Evolutionary conservation across 2,888 invertebrate species (phyloP), one percentile per base, ranked within the genome.

Genomic region (Lamproptera curius): DNA sequence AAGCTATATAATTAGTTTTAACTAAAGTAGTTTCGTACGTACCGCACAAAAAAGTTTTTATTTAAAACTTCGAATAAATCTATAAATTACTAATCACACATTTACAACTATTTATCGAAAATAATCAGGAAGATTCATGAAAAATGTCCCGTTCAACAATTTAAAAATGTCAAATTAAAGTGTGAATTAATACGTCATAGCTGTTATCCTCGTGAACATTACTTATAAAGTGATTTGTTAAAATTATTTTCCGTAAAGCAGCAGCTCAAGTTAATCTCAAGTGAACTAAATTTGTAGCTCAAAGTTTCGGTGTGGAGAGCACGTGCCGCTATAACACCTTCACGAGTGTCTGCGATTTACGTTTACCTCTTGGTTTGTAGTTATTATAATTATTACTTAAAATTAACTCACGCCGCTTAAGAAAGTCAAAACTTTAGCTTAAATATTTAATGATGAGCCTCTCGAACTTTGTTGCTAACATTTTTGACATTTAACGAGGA

Each of bases 321-420:
- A 49, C 49, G 49, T 49, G 49, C 49, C 49, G 43, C 39, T 40
- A 39, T 49, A 49, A 49, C 49, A 49, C 49, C 49, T 49, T 35
- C 35, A 35, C 43, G 35, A 43, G 49, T 37, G 42, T 38, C 13
- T 39, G 43, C 43, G 49, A 43, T 43, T 43, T 43, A 43, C 38
- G 47, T 34, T 42, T 23, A 42, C 33, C 33, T n/a, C 42, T 42
- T 34, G 23, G 42, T 42, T 48, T 48, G 33, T 42, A 48, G 20
- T 48, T 42, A 39, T 39, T 20, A 37, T 45, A 45, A 39, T 39
- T 39, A 45, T 16, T 33, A 45, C 20, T 39, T 45, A 33, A 39
- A 33, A 39, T 45, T 39, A 11, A 45, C 38, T 33, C 33, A 31
- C 23, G 38, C 2, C 20, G 15, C 16, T 45, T 28, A 38, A 44